Conservation (phyloP, 2,888 invertebrate genomes). For the Argyra leucocephala region DNA sequence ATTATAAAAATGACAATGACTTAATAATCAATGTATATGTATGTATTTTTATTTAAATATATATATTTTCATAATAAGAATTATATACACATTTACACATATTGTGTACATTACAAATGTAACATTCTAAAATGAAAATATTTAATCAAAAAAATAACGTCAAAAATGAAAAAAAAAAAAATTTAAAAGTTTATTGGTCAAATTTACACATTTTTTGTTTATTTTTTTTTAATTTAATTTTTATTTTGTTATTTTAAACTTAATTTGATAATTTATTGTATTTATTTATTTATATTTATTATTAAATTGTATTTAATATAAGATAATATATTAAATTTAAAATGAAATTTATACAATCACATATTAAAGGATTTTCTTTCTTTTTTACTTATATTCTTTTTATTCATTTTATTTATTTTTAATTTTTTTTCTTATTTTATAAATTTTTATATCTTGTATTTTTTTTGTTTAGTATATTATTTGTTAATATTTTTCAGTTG, state of each 20-base stretch:
- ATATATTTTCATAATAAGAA: no score
- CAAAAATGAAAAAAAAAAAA: neutral
- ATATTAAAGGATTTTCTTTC: neutral
- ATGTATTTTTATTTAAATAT: no score
- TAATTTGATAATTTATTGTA: neutral
- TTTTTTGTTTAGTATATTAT: neutral
- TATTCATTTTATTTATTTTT: neutral
- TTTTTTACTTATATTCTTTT: neutral
- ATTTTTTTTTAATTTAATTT: neutral
- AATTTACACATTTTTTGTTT: neutral
- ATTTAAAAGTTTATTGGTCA: neutral
- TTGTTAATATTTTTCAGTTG: neutral
- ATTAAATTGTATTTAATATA: conserved; percentile 1
- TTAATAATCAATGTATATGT: no score
- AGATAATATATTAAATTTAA: neutral
- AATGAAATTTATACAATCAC: conserved; percentile 6
- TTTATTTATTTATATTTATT: neutral
- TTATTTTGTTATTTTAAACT: neutral
- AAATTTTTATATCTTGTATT: no score
- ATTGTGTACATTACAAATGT: no score
- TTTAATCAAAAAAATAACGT: no score
- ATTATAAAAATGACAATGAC: no score
- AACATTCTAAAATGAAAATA: no score
- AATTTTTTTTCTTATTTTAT: neutral
- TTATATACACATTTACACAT: no score